Evolutionary conservation across 2,888 invertebrate genomes (phyloP), one percentile per base, ranked within the genome.

Genomic region (Thysanoteuthis rhombus): DNA sequence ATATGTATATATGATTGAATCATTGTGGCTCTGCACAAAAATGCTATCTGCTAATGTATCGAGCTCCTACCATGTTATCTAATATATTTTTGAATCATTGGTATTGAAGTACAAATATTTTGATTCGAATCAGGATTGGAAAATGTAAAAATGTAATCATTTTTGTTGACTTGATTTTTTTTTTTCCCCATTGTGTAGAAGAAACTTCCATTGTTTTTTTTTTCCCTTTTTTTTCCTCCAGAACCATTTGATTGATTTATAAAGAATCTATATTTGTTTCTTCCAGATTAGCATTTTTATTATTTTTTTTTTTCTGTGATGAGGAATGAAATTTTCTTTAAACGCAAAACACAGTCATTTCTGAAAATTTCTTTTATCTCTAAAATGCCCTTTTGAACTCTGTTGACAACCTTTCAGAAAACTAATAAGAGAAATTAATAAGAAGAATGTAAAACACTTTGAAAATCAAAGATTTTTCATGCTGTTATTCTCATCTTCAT

Each of bases 21-120:
- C 75, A 75, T 75, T n/a, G n/a, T 75, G 75, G n/a, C n/a, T 75
- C 10, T 75, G n/a, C n/a, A n/a, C 12, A 4, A 75, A 75, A 75
- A 75, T 36, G 75, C n/a, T 75, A 75, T 75, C n/a, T 75, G 75
- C 75, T 75, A 75, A 75, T 75, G 75, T 75, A 75, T 75, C 19
- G 12, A n/a, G 75, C n/a, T 75, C 36, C 10, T 75, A n/a, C 75
- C n/a, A 75, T 10, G n/a, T 75, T 75, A 75, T 75, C 75, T 75
- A 75, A 75, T 75, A 75, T 75, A 36, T n/a, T 75, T 36, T 75
- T n/a, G n/a, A 75, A 75, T 75, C 75, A 36, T 75, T 75, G n/a
- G 75, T 75, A 75, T n/a, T 75, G 75, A 75, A 75, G 75, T n/a
- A 75, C 75, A 75, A 75, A 75, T n/a, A n/a, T 75, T 75, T 75